Evolutionary conservation across 2,113 vertebrate species (phyloP).

Genomic region (Bambusicola thoracicus): DNA sequence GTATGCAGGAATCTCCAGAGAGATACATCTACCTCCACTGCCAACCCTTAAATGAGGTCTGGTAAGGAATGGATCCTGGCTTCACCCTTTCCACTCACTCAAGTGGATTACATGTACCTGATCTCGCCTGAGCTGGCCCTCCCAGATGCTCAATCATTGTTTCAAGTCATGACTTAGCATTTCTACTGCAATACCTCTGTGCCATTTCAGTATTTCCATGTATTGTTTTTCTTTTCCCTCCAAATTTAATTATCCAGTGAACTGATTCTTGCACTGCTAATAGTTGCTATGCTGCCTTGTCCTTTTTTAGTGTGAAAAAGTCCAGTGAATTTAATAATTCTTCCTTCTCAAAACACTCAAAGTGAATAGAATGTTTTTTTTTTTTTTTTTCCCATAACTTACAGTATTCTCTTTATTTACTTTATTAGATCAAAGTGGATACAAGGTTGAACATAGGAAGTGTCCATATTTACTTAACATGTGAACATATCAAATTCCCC

Average conservation of each 20-base stretch:
- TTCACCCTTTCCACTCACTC: too few species aligned
- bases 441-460: neutral
- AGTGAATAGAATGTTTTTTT: neutral
- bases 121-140: too few species aligned
- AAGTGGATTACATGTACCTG: too few species aligned
- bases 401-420: neutral
- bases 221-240: neutral
- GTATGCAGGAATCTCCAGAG: too few species aligned
- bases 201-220: neutral
- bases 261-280: neutral
- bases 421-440: neutral
- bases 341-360: neutral
- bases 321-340: neutral
- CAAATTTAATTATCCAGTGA: neutral
- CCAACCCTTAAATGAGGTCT: too few species aligned
- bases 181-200: neutral
- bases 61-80: too few species aligned
- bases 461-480: neutral
- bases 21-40: too few species aligned
- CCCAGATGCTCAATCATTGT: too few species aligned
- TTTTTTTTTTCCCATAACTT: neutral
- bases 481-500: neutral
- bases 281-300: neutral
- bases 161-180: neutral
- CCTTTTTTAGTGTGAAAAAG: neutral